Percentiles rank a stretch among this genome's conserved stretches.
Evolutionary conservation across 2,113 vertebrate genomes (phyloP).

Genomic region (Platanista minor): DNA sequence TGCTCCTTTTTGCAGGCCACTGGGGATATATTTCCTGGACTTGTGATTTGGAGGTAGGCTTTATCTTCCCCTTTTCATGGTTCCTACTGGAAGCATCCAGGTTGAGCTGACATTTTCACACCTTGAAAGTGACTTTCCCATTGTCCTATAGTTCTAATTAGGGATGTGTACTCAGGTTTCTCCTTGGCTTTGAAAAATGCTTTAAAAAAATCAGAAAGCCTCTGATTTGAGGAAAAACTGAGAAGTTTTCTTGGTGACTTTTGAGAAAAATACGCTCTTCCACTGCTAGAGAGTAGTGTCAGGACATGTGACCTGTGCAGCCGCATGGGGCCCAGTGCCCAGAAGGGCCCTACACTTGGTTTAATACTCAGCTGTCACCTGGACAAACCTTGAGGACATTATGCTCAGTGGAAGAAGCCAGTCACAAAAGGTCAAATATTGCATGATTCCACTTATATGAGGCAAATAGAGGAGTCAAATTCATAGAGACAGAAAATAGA

Average conservation of each 20-base stretch:
- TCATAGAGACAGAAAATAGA: background rate
- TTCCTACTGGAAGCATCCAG: background rate
- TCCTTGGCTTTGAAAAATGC: background rate
- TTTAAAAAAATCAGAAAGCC: background rate
- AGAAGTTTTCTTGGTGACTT: background rate
- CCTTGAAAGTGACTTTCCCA: background rate
- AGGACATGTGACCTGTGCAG: background rate
- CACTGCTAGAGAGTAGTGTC: background rate
- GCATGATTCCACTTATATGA: background rate
- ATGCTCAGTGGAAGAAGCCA: background rate
- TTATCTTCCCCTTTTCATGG: background rate
- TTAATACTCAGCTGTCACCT: background rate
- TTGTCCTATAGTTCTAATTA: background rate
- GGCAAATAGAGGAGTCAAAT: background rate
- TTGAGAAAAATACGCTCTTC: background rate
- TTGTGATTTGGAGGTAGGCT: background rate
- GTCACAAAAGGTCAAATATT: background rate
- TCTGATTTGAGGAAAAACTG: background rate
- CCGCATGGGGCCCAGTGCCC: background rate
- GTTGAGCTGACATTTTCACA: background rate
- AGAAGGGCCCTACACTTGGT: background rate
- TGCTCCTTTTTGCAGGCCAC: background rate
- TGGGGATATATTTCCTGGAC: background rate
- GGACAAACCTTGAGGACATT: background rate
- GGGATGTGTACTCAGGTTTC: background rate